Evolutionary conservation across 2,888 invertebrate species (phyloP).

Genomic region (Volucella inanis): DNA sequence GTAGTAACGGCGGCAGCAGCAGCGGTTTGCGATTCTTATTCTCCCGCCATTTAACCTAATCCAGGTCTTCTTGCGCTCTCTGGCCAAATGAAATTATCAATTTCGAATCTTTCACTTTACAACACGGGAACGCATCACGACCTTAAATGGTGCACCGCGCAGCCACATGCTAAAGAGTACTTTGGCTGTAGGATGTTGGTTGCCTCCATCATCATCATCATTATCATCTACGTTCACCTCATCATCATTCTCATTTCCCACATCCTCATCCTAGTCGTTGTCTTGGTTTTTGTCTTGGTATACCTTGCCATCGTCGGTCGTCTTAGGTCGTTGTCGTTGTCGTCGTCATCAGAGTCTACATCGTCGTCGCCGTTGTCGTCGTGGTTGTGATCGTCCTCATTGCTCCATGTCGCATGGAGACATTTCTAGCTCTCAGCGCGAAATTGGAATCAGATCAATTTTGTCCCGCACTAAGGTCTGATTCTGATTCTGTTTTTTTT

Average conservation of each 20-base stretch:
- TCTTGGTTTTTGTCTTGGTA: conserved; percentile 13
- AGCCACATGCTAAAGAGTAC: conserved; percentile 61
- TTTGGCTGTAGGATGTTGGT: conserved; percentile 41
- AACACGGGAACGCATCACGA: conserved; percentile 79
- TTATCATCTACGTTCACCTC: conserved; percentile 60
- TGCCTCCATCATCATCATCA: conserved; percentile 50
- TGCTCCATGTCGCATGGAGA: conserved; percentile 55
- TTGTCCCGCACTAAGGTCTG: conserved; percentile 56
- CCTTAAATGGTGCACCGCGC: conserved; percentile 73
- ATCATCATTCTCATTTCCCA: conserved; percentile 63
- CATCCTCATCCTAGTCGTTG: conserved; percentile 55
- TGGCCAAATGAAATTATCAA: conserved; percentile 76
- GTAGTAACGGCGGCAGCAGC: background rate
- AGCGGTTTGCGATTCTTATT: conserved; percentile 18
- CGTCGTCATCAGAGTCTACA: conserved; percentile 16
- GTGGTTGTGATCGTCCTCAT: conserved; percentile 13
- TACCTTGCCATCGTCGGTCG: conserved; percentile 4
- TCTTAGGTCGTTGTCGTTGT: conserved; percentile 40
- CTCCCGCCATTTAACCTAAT: conserved; percentile 44
- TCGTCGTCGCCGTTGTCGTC: conserved; percentile 31
- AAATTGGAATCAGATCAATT: conserved; percentile 75
- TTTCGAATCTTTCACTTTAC: conserved; percentile 77
- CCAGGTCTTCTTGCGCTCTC: conserved; percentile 37
- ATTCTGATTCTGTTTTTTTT: no score
- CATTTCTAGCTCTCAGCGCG: conserved; percentile 73